Evolutionary conservation across 2,113 vertebrate genomes (phyloP).

Genomic region (Catagonus wagneri): DNA sequence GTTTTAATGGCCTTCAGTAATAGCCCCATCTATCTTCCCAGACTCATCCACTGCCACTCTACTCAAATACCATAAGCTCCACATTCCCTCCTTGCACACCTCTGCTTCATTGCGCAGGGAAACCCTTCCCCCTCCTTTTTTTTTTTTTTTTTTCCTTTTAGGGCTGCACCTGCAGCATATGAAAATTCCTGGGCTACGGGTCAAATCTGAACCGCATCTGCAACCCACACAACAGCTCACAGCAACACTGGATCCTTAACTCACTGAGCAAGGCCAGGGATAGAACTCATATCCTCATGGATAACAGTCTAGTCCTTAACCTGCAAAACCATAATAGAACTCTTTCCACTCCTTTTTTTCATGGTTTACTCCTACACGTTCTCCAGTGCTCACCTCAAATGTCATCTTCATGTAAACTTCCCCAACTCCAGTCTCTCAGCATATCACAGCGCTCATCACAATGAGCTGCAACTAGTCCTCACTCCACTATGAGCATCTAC

Average conservation of each 20-base stretch:
- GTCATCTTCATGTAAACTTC: background rate
- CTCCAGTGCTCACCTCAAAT: conserved; percentile 38
- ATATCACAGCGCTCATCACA: conserved; percentile 23
- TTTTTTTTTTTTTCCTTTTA: background rate
- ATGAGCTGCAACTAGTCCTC: conserved; percentile 18
- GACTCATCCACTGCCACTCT: conserved; percentile 26
- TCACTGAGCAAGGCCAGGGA: too few relatives aligned
- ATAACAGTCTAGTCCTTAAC: too few relatives aligned
- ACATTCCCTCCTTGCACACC: background rate
- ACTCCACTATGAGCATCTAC: conserved; percentile 54
- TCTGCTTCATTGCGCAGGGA: background rate
- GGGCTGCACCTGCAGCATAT: too few relatives aligned
- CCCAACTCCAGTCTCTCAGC: conserved; percentile 32
- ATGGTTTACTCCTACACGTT: background rate
- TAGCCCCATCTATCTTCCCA: background rate
- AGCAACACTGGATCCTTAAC: too few relatives aligned
- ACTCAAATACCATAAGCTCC: background rate
- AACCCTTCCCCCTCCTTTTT: background rate
- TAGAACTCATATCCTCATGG: too few relatives aligned
- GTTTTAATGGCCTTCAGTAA: conserved; percentile 14
- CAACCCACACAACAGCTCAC: too few relatives aligned
- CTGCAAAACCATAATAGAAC: background rate
- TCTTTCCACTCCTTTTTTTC: background rate
- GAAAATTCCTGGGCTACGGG: too few relatives aligned
- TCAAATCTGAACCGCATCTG: too few relatives aligned